Evolutionary conservation across 2,113 vertebrate species (phyloP).

Genomic region (Emydocephalus ijimae): DNA sequence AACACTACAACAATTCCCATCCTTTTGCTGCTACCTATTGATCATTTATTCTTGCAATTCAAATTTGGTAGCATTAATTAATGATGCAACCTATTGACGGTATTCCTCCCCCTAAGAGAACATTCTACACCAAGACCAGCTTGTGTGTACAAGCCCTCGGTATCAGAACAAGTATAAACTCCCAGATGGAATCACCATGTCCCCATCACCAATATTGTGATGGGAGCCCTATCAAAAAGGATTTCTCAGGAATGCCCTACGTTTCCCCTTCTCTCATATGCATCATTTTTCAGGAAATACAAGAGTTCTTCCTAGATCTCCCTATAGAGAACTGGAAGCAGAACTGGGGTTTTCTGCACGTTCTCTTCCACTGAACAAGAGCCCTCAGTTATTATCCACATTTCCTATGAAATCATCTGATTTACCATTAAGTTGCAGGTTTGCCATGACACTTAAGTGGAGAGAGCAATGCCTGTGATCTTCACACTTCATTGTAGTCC

Average conservation of each 20-base stretch:
- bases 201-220: neutral
- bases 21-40: neutral
- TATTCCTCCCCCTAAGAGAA: neutral
- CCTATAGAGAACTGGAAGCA: neutral
- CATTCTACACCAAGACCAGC: neutral
- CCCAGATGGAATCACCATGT: too few species aligned
- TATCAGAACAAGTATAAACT: neutral
- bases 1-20: neutral
- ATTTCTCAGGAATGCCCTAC: neutral
- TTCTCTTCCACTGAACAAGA: neutral
- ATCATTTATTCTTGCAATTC: neutral
- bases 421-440: conserved; percentile 73
- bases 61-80: neutral
- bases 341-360: neutral
- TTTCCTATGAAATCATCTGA: conserved; percentile 5
- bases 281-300: too few species aligned
- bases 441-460: conserved; percentile 67
- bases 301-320: neutral
- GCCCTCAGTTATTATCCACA: neutral
- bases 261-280: neutral
- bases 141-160: neutral
- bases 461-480: conserved; percentile 71
- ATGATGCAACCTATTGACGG: neutral
- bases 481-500: conserved; percentile 79
- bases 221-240: neutral